Evolutionary conservation across 2,888 invertebrate species (phyloP).

Genomic region (Tenthredo notha): DNA sequence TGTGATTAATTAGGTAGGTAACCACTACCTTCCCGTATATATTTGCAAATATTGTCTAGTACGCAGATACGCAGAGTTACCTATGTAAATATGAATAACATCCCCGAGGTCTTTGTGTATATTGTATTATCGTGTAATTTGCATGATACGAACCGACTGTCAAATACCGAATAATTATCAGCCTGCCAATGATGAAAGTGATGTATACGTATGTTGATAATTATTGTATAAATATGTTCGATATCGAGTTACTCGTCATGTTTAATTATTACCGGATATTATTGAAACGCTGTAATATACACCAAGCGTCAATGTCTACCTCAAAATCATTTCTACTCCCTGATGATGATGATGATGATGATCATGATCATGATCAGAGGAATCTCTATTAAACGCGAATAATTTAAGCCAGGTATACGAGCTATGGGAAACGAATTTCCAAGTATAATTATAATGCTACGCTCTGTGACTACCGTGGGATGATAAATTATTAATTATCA

Average conservation of each 20-base stretch:
- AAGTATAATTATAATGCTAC: neutral
- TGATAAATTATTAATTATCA: constrained; percentile 9
- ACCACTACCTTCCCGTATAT: neutral
- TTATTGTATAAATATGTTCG: neutral
- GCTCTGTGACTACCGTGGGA: neutral
- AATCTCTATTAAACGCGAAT: neutral
- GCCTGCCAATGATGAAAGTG: neutral
- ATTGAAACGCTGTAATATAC: neutral
- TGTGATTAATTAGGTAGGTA: neutral
- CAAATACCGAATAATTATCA: neutral
- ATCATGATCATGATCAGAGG: neutral
- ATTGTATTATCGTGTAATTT: neutral
- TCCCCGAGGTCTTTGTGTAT: neutral
- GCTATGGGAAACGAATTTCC: neutral
- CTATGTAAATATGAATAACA: constrained; percentile 11
- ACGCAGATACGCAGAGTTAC: neutral
- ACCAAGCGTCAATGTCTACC: neutral
- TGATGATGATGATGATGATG: too few species aligned
- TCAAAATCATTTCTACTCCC: neutral
- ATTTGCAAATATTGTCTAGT: neutral
- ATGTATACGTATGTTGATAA: neutral
- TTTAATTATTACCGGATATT: neutral
- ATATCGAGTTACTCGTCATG: neutral
- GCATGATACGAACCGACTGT: neutral
- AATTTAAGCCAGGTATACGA: neutral